Percentiles rank a stretch among this genome's conserved stretches.
Conservation (phyloP, 2,888 invertebrate genomes). For the Unio pictorum region DNA sequence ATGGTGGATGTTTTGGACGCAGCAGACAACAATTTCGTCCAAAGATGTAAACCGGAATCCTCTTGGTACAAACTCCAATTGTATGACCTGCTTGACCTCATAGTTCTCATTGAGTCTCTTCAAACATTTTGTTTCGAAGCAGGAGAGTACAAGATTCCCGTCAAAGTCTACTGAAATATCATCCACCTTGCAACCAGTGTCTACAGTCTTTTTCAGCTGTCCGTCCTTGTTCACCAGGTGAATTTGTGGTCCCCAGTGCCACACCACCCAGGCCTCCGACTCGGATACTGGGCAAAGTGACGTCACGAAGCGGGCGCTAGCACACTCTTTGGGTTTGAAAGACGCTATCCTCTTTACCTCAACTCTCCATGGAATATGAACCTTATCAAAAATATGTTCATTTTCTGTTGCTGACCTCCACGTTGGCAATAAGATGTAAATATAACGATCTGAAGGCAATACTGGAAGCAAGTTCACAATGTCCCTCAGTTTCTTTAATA, state of each 20-base stretch:
- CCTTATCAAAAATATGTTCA: slow-evolving; percentile 20
- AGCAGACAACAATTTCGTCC: slow-evolving; percentile 26
- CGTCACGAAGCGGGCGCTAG: slow-evolving; percentile 30
- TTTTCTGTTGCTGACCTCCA: slow-evolving; percentile 11
- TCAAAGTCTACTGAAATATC: slow-evolving; percentile 26
- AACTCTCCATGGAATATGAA: slow-evolving; percentile 29
- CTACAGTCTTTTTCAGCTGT: slow-evolving; percentile 19
- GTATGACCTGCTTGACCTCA: slow-evolving; percentile 24
- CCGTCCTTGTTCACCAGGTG: slow-evolving; percentile 30
- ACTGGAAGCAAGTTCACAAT: slow-evolving; percentile 15
- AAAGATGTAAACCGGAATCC: slow-evolving; percentile 16
- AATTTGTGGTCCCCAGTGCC: slow-evolving; percentile 35
- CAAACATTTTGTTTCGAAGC: slow-evolving; percentile 27
- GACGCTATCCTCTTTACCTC: slow-evolving; percentile 31
- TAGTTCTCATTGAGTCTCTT: slow-evolving; percentile 20
- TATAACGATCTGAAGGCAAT: slow-evolving; percentile 16
- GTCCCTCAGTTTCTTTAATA: slow-evolving; percentile 7
- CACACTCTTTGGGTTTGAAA: slow-evolving; percentile 28
- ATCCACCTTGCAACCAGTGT: slow-evolving; percentile 30
- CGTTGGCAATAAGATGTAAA: slow-evolving; percentile 20
- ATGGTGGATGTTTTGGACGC: slow-evolving; percentile 30
- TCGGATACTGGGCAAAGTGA: slow-evolving; percentile 28
- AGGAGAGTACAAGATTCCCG: slow-evolving; percentile 26
- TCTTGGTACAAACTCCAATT: slow-evolving; percentile 26
- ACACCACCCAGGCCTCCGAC: slow-evolving; percentile 29